A percentile compares a stretch with the other conserved stretches of the same genome.
Evolutionary conservation across 1,140 invertebrate species (phyloP).

Genomic region (Orussus abietinus): DNA sequence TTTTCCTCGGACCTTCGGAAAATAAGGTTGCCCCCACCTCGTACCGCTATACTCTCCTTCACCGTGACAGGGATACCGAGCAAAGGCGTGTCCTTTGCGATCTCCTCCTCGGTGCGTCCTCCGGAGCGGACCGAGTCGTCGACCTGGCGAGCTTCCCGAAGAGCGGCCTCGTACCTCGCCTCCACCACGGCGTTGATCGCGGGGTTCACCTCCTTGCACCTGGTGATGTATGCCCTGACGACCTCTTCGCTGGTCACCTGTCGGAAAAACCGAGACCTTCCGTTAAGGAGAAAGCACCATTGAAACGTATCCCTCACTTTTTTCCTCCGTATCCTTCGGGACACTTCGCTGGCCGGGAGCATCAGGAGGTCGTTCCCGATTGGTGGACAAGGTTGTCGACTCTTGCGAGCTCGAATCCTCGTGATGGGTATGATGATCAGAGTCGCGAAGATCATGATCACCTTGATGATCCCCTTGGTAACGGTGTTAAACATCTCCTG

Average conservation of each 20-base stretch:
- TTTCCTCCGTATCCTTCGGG: slow-evolving; percentile 59
- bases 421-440: slow-evolving; percentile 45
- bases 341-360: slow-evolving; percentile 58
- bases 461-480: slow-evolving; percentile 11
- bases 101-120: slow-evolving; percentile 44
- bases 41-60: slow-evolving; percentile 65
- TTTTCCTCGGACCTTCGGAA: too few relatives aligned
- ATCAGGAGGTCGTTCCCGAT: slow-evolving; percentile 59
- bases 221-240: slow-evolving; percentile 60
- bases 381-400: slow-evolving; percentile 55
- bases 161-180: slow-evolving; percentile 60
- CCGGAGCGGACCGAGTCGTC: slow-evolving; percentile 49
- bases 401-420: slow-evolving; percentile 43
- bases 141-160: slow-evolving; percentile 57
- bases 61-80: slow-evolving; percentile 67
- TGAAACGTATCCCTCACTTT: slow-evolving; percentile 45
- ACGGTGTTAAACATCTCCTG: slow-evolving; percentile 17
- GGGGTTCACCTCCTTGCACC: slow-evolving; percentile 65
- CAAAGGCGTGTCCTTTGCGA: slow-evolving; percentile 57
- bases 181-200: slow-evolving; percentile 68
- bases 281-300: slow-evolving; percentile 20
- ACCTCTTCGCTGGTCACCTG: slow-evolving; percentile 60
- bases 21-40: too few relatives aligned
- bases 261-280: background rate
- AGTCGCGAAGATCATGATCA: slow-evolving; percentile 36